phyloP scores from a whole-genome alignment of 1,140 invertebrate genomes.

The Heliconius eleuchia region DNA sequence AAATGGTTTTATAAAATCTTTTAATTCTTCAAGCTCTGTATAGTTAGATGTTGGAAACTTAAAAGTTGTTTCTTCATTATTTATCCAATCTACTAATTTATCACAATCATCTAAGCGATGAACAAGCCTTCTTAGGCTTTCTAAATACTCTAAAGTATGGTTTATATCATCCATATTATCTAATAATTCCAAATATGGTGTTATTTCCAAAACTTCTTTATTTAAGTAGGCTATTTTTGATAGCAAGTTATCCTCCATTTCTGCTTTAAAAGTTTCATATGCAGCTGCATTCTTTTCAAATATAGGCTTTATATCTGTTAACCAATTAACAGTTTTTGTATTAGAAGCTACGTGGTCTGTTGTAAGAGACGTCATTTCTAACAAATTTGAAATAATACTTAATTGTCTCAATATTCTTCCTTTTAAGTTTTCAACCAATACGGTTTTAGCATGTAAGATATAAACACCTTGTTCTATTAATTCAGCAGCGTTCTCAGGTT shows the following conservation, averaged over 20 bases:
- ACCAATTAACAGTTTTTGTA: constrained; percentile 87
- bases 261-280: constrained; percentile 89
- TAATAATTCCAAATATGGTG: constrained; percentile 85
- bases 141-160: constrained; percentile 85
- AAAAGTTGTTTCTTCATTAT: constrained; percentile 93
- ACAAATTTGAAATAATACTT: constrained; percentile 84
- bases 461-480: constrained; percentile 86
- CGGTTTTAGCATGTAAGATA: constrained; percentile 84
- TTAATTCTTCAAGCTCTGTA: constrained; percentile 88
- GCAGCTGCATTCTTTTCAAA: constrained; percentile 87
- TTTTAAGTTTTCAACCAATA: constrained; percentile 83
- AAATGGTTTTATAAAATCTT: constrained; percentile 86
- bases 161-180: constrained; percentile 87
- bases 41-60: constrained; percentile 89
- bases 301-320: constrained; percentile 86
- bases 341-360: constrained; percentile 86
- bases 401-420: constrained; percentile 84
- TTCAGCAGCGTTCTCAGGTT: constrained; percentile 86
- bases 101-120: constrained; percentile 88
- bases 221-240: constrained; percentile 86
- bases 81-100: constrained; percentile 91
- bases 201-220: constrained; percentile 86
- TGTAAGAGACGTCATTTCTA: constrained; percentile 86
- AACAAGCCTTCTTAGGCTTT: constrained; percentile 87
- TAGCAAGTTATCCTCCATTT: constrained; percentile 89